Evolutionary conservation across 2,113 vertebrate genomes (phyloP).

Genomic region (Hippocampus barbouri): DNA sequence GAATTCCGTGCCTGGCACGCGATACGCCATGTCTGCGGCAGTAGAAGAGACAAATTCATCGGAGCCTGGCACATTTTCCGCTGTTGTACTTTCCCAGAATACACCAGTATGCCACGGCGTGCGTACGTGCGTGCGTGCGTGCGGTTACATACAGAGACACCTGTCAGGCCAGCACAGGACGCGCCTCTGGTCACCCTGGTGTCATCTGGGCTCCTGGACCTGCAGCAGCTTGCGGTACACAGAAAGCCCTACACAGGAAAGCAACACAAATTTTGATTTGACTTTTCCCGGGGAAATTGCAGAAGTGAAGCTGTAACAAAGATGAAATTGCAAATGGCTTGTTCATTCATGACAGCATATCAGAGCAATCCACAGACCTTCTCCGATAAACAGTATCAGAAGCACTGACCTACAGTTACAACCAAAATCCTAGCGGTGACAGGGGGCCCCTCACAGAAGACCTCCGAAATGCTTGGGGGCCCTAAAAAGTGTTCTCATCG

Average conservation of each 20-base stretch:
- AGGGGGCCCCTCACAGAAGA: too few relatives aligned
- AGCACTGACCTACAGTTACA: too few relatives aligned
- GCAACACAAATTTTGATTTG: constrained; percentile 15
- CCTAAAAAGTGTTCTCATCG: too few relatives aligned
- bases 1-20: constrained; percentile 55
- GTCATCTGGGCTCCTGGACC: constrained; percentile 66
- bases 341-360: not conserved
- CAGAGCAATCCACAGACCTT: not conserved
- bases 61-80: constrained; percentile 45
- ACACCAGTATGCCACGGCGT: constrained; percentile 32
- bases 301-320: not conserved
- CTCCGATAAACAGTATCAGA: too few relatives aligned
- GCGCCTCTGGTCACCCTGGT: constrained; percentile 36
- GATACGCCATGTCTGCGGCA: constrained; percentile 53
- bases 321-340: not conserved
- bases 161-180: constrained; percentile 55
- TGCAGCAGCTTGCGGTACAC: constrained; percentile 62
- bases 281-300: not conserved
- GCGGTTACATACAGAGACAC: constrained; percentile 68
- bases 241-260: constrained; percentile 58
- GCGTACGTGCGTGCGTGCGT: constrained; percentile 34
- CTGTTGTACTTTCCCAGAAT: constrained; percentile 56
- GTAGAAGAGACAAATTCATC: constrained; percentile 52
- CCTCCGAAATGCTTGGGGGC: too few relatives aligned
- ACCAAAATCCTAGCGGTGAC: too few relatives aligned